phyloP scores from a whole-genome alignment of 2,113 vertebrate species.

The Tiliqua scincoides region DNA sequence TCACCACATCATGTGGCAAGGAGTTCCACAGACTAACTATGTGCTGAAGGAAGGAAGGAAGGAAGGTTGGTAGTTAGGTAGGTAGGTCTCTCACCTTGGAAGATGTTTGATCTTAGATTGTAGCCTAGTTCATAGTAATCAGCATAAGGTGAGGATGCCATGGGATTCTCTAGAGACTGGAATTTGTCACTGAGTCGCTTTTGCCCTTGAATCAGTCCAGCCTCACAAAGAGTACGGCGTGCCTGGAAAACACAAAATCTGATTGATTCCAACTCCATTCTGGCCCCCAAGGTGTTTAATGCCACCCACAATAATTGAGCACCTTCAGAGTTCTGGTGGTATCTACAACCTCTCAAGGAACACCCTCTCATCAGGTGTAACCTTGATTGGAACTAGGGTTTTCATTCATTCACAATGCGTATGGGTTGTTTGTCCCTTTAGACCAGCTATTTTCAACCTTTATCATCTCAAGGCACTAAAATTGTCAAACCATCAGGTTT shows the following conservation, averaged over 20 bases:
- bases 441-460: no score
- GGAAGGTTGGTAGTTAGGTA: no score
- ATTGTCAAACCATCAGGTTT: no score
- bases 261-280: neutral
- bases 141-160: slow-evolving; percentile 39
- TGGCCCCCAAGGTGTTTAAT: accelerated
- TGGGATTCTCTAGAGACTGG: neutral
- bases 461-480: no score
- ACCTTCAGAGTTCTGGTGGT: neutral
- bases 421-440: neutral
- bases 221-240: slow-evolving; percentile 23
- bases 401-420: neutral
- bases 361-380: neutral
- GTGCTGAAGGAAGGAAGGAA: no score
- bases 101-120: slow-evolving; percentile 71
- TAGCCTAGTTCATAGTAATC: slow-evolving; percentile 73
- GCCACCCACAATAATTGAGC: neutral
- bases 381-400: neutral
- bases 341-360: neutral
- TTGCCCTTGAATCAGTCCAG: slow-evolving; percentile 32
- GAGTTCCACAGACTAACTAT: no score
- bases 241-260: slow-evolving; percentile 48
- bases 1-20: no score
- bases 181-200: slow-evolving; percentile 29
- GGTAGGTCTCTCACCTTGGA: slow-evolving; percentile 68